A percentile compares a stretch with the other conserved stretches of the same genome.
phyloP scores from a whole-genome alignment of 1,140 invertebrate species.

The Sitophilus oryzae region DNA sequence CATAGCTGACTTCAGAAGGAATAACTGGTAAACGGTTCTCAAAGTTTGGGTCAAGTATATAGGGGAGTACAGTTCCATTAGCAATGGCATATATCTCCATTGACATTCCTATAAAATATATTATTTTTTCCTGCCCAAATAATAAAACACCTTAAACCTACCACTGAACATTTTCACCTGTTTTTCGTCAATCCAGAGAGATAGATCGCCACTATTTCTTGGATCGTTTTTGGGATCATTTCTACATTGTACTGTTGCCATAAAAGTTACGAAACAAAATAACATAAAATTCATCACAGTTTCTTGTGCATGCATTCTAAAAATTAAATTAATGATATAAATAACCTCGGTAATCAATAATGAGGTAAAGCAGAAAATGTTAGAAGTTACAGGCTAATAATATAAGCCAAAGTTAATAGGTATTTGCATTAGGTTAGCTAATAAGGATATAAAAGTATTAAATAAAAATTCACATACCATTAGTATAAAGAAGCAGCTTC shows the following conservation, averaged over 20 bases:
- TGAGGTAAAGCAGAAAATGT: neutral
- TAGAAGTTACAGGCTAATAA: neutral
- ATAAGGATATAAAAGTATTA: neutral
- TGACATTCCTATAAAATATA: conserved; percentile 56
- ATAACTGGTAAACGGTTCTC: conserved; percentile 83
- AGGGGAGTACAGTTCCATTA: conserved; percentile 76
- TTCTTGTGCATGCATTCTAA: conserved; percentile 22
- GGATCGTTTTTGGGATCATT: conserved; percentile 42
- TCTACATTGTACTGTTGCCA: conserved; percentile 22
- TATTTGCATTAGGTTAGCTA: neutral
- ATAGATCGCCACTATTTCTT: conserved; percentile 57
- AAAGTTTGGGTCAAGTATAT: conserved; percentile 83
- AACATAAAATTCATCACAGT: conserved; percentile 28
- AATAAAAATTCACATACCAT: conserved; percentile 9
- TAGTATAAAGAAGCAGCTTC: conserved; percentile 5
- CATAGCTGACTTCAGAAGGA: conserved; percentile 80
- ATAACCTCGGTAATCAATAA: neutral
- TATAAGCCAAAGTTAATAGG: no score
- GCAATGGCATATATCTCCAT: conserved; percentile 86
- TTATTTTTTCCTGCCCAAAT: neutral
- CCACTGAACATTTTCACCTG: conserved; percentile 86
- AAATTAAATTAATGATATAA: neutral
- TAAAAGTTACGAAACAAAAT: conserved; percentile 17
- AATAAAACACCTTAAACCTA: conserved; percentile 43
- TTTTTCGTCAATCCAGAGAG: conserved; percentile 81